phyloP scores from a whole-genome alignment of 1,140 invertebrate genomes.

The Drosophila athabasca region DNA sequence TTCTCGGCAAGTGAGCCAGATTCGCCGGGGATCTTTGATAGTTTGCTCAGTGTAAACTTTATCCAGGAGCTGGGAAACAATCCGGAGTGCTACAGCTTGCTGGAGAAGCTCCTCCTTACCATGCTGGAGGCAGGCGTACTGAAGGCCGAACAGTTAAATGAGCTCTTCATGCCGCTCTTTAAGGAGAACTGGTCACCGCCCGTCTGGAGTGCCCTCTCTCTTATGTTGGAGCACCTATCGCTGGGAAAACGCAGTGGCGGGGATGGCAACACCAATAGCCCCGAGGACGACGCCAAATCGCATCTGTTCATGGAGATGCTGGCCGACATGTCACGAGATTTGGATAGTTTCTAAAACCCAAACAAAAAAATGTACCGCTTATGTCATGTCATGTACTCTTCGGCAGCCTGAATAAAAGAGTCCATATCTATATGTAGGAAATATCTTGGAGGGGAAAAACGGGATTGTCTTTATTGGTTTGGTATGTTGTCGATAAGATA shows the following conservation, averaged over 20 bases:
- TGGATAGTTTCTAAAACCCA: conserved; percentile 71
- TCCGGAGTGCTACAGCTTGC: conserved; percentile 26
- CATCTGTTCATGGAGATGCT: conserved; percentile 82
- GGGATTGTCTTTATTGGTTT: neutral
- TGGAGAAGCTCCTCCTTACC: conserved; percentile 47
- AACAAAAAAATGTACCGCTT: conserved; percentile 14
- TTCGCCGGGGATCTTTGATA: conserved; percentile 43
- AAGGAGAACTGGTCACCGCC: conserved; percentile 64
- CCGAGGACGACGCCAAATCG: conserved; percentile 64
- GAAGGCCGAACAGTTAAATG: conserved; percentile 57
- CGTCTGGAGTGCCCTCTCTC: conserved; percentile 58
- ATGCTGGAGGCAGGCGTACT: conserved; percentile 58
- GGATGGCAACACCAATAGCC: neutral
- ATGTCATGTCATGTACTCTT: conserved; percentile 34
- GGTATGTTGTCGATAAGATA: conserved; percentile 45
- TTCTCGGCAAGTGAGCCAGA: conserved; percentile 6
- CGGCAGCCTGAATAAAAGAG: conserved; percentile 24
- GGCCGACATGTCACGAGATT: conserved; percentile 75
- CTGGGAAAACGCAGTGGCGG: neutral
- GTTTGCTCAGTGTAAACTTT: conserved; percentile 59
- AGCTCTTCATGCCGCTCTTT: conserved; percentile 63
- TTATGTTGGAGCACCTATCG: conserved; percentile 56
- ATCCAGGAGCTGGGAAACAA: conserved; percentile 43
- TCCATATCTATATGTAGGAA: conserved; percentile 17
- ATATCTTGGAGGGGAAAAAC: conserved; percentile 24